Evolutionary conservation across 2,797 vertebrate species (phyloP).

Genomic region (Coccyzus lansbergi): DNA sequence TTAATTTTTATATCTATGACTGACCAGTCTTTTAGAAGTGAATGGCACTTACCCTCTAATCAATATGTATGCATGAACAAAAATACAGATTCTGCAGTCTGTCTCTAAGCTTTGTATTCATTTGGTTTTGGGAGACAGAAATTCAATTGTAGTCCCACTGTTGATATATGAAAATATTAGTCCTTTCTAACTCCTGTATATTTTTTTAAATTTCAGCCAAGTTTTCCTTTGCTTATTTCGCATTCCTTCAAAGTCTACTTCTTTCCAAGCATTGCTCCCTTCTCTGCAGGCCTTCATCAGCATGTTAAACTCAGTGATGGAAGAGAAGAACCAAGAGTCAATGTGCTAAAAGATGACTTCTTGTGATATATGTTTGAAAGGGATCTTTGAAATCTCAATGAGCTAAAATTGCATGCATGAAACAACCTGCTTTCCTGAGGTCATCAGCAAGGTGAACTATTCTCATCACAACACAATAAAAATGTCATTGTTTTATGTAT

Average conservation of each 20-base stretch:
- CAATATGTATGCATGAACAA: fast-evolving
- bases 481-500: constrained; percentile 57
- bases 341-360: neutral
- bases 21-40: neutral
- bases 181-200: neutral
- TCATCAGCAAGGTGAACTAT: constrained; percentile 44
- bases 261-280: neutral
- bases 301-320: neutral
- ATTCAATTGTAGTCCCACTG: neutral
- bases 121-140: neutral
- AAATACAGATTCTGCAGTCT: neutral
- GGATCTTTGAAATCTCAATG: constrained; percentile 27
- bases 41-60: neutral
- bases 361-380: neutral
- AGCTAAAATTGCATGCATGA: constrained; percentile 11
- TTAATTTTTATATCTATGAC: neutral
- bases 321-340: neutral
- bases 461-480: constrained; percentile 58
- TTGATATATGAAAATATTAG: neutral
- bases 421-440: constrained; percentile 24
- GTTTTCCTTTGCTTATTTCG: neutral
- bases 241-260: neutral
- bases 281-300: constrained; percentile 6
- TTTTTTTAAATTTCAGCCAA: neutral
- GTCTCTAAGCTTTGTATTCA: neutral